These are phyloP conservation scores for Phymorhynchus buccinoides DNA, from an alignment of 1,140 invertebrate genomes.

Conservation along the genomic window DNA sequence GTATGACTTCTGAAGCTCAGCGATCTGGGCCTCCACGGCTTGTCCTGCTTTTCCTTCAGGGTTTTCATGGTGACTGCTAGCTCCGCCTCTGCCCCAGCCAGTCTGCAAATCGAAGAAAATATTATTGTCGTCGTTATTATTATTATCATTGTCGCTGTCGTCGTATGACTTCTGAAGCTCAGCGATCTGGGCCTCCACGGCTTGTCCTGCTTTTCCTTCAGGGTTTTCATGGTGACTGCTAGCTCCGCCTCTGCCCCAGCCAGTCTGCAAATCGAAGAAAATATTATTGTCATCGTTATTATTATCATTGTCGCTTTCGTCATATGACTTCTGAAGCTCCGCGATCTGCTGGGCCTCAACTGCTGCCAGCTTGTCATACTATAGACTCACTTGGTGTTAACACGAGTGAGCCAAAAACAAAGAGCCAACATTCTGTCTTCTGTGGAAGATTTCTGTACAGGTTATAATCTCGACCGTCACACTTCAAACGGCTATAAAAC, in stretches of 20 bases:
- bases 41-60: conserved; percentile 72
- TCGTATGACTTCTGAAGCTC: conserved; percentile 74
- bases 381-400: no score
- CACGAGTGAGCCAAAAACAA: no score
- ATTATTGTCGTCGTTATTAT: no score
- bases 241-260: conserved; percentile 75
- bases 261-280: conserved; percentile 75
- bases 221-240: conserved; percentile 67
- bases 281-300: not conserved
- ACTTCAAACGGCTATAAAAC: not conserved
- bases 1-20: conserved; percentile 73
- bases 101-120: conserved; percentile 72
- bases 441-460: no score
- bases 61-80: conserved; percentile 70
- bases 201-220: conserved; percentile 73
- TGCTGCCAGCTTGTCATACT: conserved; percentile 71
- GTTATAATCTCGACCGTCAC: no score
- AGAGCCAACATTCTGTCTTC: no score
- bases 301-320: no score
- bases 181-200: conserved; percentile 73
- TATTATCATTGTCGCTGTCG: no score
- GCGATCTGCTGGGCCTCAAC: conserved; percentile 74
- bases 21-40: conserved; percentile 73
- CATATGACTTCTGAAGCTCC: conserved; percentile 73
- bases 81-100: conserved; percentile 76